Conservation (phyloP, 2,888 invertebrate genomes). For the Pinctada fucata region DNA sequence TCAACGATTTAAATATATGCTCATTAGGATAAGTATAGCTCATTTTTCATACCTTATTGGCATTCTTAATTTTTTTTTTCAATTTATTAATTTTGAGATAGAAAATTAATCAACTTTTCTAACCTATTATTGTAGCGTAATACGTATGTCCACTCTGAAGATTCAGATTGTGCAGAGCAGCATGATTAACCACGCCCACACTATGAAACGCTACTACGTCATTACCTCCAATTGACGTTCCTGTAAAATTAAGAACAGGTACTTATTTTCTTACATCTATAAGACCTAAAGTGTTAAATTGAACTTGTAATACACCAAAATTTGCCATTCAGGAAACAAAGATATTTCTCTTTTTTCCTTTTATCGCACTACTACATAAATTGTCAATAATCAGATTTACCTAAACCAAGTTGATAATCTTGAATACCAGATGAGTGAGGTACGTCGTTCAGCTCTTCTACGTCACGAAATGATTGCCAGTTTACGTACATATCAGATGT, state of each 20-base stretch:
- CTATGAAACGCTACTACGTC: constrained; percentile 50
- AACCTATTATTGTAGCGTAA: constrained; percentile 57
- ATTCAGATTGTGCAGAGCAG: constrained; percentile 46
- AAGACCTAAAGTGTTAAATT: too few species aligned
- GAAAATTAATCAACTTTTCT: not conserved
- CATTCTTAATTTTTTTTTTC: too few species aligned
- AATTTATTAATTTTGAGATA: too few species aligned
- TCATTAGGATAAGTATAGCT: too few species aligned
- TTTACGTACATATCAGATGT: constrained; percentile 34
- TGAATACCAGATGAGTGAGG: constrained; percentile 42
- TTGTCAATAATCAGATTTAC: constrained; percentile 16
- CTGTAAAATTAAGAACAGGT: constrained; percentile 27
- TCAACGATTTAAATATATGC: too few species aligned
- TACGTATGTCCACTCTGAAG: constrained; percentile 55
- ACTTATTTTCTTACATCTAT: too few species aligned
- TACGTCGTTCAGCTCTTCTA: constrained; percentile 36
- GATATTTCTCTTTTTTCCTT: too few species aligned
- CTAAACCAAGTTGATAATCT: constrained; percentile 40
- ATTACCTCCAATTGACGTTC: constrained; percentile 48
- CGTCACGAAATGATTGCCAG: constrained; percentile 46
- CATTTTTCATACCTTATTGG: too few species aligned
- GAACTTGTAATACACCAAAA: too few species aligned
- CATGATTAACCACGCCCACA: constrained; percentile 55
- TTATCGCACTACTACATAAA: too few species aligned
- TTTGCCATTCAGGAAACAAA: too few species aligned